Conservation (phyloP, 92 coral and sea anemone species). For the Epizoanthus illoricatus region DNA sequence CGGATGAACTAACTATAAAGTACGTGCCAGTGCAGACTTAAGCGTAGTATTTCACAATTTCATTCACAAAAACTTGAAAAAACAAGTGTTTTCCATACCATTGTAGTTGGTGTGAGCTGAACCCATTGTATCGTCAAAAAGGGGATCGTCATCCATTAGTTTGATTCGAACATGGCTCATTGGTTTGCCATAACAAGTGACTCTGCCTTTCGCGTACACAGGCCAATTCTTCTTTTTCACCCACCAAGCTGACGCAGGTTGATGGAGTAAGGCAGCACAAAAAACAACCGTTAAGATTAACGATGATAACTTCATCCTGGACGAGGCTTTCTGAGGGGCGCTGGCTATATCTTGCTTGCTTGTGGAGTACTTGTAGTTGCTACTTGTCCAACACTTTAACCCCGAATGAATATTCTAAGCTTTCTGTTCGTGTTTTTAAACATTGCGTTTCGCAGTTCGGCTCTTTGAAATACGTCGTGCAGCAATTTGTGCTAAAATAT, state of each 20-base stretch:
- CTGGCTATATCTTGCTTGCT: no score
- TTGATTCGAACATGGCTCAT: slow-evolving; percentile 25
- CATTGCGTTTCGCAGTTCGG: no score
- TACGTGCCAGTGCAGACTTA: background rate
- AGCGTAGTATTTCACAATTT: background rate
- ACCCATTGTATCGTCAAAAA: slow-evolving; percentile 35
- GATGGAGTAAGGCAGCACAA: background rate
- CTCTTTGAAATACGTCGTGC: no score
- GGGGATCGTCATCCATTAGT: slow-evolving; percentile 35
- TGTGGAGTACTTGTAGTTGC: no score
- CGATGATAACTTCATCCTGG: background rate
- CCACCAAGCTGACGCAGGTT: slow-evolving; percentile 11
- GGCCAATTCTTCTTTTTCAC: slow-evolving; percentile 37
- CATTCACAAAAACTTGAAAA: background rate
- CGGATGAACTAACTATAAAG: background rate
- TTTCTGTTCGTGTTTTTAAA: no score
- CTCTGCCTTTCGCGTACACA: slow-evolving; percentile 17
- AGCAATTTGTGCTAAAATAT: no score
- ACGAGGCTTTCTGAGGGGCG: no score
- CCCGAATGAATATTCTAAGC: no score
- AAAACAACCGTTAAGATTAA: background rate
- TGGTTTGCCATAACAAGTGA: slow-evolving; percentile 35
- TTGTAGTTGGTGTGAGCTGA: background rate
- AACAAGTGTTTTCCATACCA: background rate
- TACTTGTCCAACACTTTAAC: no score